Evolutionary conservation across 2,113 vertebrate genomes (phyloP).

Genomic region (Probosciger aterrimus): DNA sequence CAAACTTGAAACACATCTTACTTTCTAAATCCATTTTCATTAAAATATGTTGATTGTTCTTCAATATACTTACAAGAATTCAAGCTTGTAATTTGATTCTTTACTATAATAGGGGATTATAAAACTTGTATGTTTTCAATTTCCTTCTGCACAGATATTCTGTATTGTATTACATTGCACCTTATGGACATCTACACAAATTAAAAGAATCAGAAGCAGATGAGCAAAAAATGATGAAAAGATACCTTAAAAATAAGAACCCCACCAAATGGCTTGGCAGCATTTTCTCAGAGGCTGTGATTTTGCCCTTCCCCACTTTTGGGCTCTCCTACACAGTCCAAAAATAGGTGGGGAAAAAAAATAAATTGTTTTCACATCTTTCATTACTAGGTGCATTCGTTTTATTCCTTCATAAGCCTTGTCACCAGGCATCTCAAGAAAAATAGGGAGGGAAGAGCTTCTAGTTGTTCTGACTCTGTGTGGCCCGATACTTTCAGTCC

Average conservation of each 20-base stretch:
- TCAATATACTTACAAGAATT: neutral
- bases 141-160: neutral
- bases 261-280: neutral
- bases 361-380: neutral
- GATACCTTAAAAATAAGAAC: neutral
- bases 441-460: neutral
- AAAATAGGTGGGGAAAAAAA: neutral
- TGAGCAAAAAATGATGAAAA: neutral
- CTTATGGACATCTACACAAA: neutral
- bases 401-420: neutral
- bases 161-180: neutral
- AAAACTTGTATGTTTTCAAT: neutral
- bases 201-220: neutral
- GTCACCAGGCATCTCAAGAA: neutral
- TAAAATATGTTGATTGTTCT: neutral
- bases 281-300: neutral
- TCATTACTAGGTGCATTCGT: neutral
- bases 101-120: neutral
- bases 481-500: neutral
- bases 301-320: neutral
- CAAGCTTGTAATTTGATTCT: neutral
- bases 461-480: neutral
- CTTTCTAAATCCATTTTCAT: neutral
- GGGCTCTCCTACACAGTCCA: neutral
- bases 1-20: neutral